phyloP scores from a whole-genome alignment of 2,888 invertebrate genomes.

The Andrena camellia region DNA sequence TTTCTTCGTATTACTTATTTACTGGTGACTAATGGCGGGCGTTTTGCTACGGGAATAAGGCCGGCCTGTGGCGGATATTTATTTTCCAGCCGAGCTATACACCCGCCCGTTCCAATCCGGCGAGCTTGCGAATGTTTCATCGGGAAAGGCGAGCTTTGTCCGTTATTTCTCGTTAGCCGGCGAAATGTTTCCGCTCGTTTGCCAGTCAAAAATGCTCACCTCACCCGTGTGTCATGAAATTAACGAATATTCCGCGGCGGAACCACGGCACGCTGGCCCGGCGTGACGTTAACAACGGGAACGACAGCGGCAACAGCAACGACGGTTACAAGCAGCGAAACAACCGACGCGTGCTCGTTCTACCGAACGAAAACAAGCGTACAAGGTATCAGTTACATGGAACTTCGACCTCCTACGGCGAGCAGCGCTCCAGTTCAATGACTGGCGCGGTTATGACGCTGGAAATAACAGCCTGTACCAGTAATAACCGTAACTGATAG shows the following conservation, averaged over 20 bases:
- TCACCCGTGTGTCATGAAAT: neutral
- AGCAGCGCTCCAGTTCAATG: slow-evolving; percentile 46
- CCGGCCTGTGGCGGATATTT: neutral
- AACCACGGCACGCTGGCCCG: neutral
- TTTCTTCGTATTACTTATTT: slow-evolving; percentile 52
- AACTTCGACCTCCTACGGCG: slow-evolving; percentile 45
- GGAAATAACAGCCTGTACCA: slow-evolving; percentile 33
- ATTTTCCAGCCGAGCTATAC: neutral
- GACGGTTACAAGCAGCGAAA: slow-evolving; percentile 32
- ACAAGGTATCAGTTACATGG: slow-evolving; percentile 37
- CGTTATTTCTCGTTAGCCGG: neutral
- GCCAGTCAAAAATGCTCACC: neutral
- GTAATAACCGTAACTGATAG: slow-evolving; percentile 56
- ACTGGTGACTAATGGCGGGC: slow-evolving; percentile 50
- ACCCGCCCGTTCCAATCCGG: neutral
- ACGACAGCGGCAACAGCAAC: slow-evolving; percentile 9
- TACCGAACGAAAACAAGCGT: slow-evolving; percentile 18
- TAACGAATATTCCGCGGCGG: slow-evolving; percentile 15
- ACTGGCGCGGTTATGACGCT: slow-evolving; percentile 42
- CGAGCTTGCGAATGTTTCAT: neutral
- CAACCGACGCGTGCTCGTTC: slow-evolving; percentile 17
- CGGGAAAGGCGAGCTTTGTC: neutral
- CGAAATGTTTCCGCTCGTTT: neutral
- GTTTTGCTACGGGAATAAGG: slow-evolving; percentile 22
- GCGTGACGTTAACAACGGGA: neutral